Evolutionary conservation across 2,113 vertebrate genomes (phyloP), one percentile per base, ranked within the genome.

Genomic region (Heliornis fulica): DNA sequence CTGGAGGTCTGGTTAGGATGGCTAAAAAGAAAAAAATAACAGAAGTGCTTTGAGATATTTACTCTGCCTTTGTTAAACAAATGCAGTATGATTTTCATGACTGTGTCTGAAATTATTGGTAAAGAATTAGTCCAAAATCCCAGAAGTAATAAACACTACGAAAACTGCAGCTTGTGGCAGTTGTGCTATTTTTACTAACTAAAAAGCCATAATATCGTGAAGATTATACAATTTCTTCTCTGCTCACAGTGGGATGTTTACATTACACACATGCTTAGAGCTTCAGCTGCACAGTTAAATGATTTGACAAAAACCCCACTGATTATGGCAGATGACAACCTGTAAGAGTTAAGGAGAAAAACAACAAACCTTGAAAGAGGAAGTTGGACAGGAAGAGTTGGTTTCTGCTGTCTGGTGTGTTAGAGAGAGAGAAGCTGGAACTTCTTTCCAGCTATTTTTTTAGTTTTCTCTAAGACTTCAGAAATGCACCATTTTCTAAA

Each of bases 321-420:
- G 50, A n/a, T 69, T 57, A 13, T 9, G 26, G 32, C 41, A 0
- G 0, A 46, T 50, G 36, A 41, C 50, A 87, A 72, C 46, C 48
- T 70, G 10, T 60, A 87, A 88, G 72, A 41, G 76, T 95, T 87
- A 84, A 85, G 65, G 69, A 50, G 29, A 84, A 90, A 81, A 89
- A 38, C 46, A 65, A 10, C 69, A 65, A 51, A 53, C 68, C 64
- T 87, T 90, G 87, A 94, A 97, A 97, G 96, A 96, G 95, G 98
- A 98, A 97, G 93, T 93, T 16, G 11, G 65, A 60, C 89, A 96
- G 96, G 97, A 98, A 97, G 93, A 80, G 69, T 29, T 64, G 59
- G 21, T 96, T 97, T 94, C 88, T 96, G 91, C 84, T 87, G 83
- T 94, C 45, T 91, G 38, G 68, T 56, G 89, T 85, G 9, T 72